Percentiles rank a stretch among this genome's conserved stretches.
Conservation (phyloP, 2,113 vertebrate genomes). For the Poeciliopsis occidentalis region DNA sequence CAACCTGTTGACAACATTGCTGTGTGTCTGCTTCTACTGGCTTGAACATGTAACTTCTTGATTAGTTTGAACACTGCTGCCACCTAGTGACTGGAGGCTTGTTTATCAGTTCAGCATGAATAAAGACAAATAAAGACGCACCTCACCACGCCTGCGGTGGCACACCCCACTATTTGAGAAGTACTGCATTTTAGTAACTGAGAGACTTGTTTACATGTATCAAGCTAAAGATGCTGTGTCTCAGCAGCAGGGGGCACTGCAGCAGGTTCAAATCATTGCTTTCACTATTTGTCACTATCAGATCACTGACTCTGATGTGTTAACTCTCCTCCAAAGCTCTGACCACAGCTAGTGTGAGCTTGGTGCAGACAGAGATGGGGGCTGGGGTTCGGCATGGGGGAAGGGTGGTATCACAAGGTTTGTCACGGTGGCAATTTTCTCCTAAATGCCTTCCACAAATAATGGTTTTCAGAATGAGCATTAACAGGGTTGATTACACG, state of each 20-base stretch:
- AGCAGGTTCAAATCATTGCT: not conserved
- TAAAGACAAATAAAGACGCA: too few species aligned
- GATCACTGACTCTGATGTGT: not conserved
- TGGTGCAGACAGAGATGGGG: not conserved
- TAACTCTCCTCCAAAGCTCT: not conserved
- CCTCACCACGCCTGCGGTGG: too few species aligned
- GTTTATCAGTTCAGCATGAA: too few species aligned
- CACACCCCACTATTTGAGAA: too few species aligned
- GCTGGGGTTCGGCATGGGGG: too few species aligned
- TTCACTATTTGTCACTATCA: not conserved
- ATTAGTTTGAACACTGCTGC: too few species aligned
- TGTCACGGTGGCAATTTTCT: constrained; percentile 91
- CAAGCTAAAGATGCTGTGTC: not conserved
- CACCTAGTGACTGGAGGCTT: too few species aligned
- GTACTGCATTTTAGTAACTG: not conserved
- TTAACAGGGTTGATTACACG: constrained; percentile 99
- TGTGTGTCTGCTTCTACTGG: too few species aligned
- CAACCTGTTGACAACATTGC: too few species aligned
- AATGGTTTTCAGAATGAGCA: constrained; percentile 99
- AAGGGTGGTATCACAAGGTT: constrained; percentile 45
- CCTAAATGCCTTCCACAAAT: constrained; percentile 99
- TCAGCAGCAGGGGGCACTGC: constrained; percentile 19
- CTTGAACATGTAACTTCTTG: too few species aligned
- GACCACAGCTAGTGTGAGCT: not conserved
- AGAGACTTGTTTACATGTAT: not conserved